These are phyloP conservation scores for Accipiter cooperii DNA, from an alignment of 2,113 vertebrate genomes.

Conservation along the genomic window DNA sequence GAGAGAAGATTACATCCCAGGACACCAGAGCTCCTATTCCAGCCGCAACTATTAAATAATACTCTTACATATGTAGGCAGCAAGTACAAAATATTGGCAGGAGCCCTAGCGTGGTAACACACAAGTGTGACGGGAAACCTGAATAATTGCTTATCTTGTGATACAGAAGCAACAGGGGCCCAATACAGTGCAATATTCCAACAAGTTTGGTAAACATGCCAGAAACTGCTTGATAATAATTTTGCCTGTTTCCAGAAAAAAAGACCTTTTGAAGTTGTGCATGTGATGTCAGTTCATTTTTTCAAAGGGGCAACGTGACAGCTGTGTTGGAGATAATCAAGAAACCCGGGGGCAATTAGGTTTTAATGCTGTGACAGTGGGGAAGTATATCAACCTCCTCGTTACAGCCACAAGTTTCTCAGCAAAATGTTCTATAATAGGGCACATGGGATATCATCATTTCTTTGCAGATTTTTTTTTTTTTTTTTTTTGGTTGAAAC, in stretches of 20 bases:
- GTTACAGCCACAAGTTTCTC: not conserved
- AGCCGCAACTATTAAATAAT: not conserved
- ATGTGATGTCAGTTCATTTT: not conserved
- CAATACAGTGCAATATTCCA: not conserved
- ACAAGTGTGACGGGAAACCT: not conserved
- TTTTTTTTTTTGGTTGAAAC: not conserved
- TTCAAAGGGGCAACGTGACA: slow-evolving; percentile 19
- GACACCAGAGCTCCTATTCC: not conserved
- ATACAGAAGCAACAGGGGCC: not conserved
- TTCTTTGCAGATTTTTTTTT: not conserved
- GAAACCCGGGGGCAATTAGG: slow-evolving; percentile 32
- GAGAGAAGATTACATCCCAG: not conserved
- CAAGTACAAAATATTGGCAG: not conserved
- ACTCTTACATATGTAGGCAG: not conserved
- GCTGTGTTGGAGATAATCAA: slow-evolving; percentile 49
- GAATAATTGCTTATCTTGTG: not conserved
- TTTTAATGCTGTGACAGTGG: slow-evolving; percentile 26
- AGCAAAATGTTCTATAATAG: not conserved
- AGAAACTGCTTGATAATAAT: not conserved
- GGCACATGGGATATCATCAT: not conserved
- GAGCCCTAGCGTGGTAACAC: not conserved
- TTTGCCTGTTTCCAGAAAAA: not conserved
- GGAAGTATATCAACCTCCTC: not conserved
- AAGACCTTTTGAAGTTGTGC: not conserved
- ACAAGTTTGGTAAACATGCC: not conserved